Evolutionary conservation across 1,140 invertebrate genomes (phyloP), one percentile per base, ranked within the genome.

Genomic region (Drosophila melanica): DNA sequence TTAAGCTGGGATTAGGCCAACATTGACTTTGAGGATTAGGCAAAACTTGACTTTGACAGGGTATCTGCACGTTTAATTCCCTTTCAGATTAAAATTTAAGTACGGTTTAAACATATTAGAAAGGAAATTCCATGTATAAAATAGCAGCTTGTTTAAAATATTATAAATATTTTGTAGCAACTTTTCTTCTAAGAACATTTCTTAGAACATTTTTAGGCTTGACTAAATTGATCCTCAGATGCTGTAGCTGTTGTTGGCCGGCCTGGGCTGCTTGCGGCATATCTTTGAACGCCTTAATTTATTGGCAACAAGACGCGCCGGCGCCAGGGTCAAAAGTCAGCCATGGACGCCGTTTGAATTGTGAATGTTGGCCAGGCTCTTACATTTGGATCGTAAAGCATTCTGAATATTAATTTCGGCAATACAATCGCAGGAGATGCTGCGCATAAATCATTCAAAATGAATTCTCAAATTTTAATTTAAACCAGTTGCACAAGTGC

Each of bases 401-500:
- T 75, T 64, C 51, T 63, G 20, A 63, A 63, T 42, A 74, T 74
- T 74, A 68, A 74, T 74, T 74, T 74, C 44, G 58, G 50, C 72
- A 75, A 70, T 58, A 39, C 51, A 45, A 60, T 27, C 50, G 35
- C 42, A 41, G 53, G 45, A 59, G 57, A 63, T 47, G 78, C 66
- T 50, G 66, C 42, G 47, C 68, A 74, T 82, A 82, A 82, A 82
- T 82, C 79, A 78, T 62, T 55, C 33, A 48, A 77, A 77, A 58
- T 75, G 66, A 64, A 81, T 81, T 86, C 86, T 65, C 42, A 77
- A 85, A 76, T 86, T 86, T 86, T 69, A 87, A 86, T 79, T 79
- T 81, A 89, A 89, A 82, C 82, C 82, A 82, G 84, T 82, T 87
- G 71, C 64, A 65, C 63, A 76, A 89, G 82, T 87, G 75, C 82